Evolutionary conservation across 2,888 invertebrate species (phyloP).

Genomic region (Sceliomorpha sp.): DNA sequence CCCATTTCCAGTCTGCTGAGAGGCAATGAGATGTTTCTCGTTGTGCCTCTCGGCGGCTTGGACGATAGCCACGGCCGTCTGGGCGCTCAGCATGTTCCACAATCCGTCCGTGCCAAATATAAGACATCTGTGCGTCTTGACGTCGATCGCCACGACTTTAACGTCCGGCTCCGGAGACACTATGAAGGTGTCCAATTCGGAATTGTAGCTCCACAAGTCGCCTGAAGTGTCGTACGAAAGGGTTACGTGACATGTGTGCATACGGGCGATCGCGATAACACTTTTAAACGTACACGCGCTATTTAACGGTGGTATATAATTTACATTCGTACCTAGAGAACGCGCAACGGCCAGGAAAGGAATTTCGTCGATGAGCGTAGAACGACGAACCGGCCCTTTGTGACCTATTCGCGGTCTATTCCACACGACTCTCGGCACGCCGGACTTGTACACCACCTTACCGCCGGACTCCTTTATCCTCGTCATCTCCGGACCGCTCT

Average conservation of each 20-base stretch:
- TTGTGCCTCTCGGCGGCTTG: constrained; percentile 91
- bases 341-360: constrained; percentile 98
- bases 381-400: constrained; percentile 92
- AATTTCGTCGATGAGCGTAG: constrained; percentile 95
- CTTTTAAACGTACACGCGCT: too few species aligned
- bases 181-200: constrained; percentile 92
- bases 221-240: constrained; percentile 81
- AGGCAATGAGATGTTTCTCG: constrained; percentile 83
- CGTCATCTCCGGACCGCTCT: constrained; percentile 89
- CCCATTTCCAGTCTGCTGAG: constrained; percentile 75
- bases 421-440: constrained; percentile 98
- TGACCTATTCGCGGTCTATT: constrained; percentile 93
- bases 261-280: too few species aligned
- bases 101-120: constrained; percentile 98
- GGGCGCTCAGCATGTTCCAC: constrained; percentile 96
- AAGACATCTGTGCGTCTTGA: constrained; percentile 86
- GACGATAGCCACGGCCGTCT: constrained; percentile 91
- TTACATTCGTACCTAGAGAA: constrained; percentile 87
- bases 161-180: constrained; percentile 99
- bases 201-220: constrained; percentile 98
- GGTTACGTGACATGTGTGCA: too few species aligned
- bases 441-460: constrained; percentile 89
- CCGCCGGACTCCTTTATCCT: constrained; percentile 92
- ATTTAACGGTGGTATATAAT: too few species aligned
- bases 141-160: constrained; percentile 89